phyloP scores from a whole-genome alignment of 2,888 invertebrate genomes.

The Galerucella nymphaeae region DNA sequence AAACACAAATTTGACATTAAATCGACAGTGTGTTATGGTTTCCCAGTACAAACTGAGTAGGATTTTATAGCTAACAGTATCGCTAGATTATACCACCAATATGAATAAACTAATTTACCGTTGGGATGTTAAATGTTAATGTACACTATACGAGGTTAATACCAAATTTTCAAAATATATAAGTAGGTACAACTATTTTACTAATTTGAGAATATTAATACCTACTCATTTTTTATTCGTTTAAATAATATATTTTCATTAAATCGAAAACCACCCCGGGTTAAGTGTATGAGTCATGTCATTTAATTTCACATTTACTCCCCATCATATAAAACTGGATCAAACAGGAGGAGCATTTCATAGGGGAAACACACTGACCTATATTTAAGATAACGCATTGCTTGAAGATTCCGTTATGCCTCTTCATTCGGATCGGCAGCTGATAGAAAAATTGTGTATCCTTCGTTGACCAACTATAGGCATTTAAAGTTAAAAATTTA shows the following conservation, averaged over 20 bases:
- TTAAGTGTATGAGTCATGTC: conserved; percentile 3
- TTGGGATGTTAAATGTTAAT: neutral
- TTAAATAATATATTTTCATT: neutral
- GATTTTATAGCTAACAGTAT: conserved; percentile 2
- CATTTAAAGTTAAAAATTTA: no score
- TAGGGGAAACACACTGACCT: conserved; percentile 47
- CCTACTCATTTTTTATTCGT: neutral
- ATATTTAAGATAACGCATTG: conserved; percentile 36
- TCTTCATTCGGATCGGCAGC: neutral
- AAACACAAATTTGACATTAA: conserved; percentile 7
- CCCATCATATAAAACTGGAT: conserved; percentile 42
- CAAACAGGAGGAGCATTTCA: conserved; percentile 42
- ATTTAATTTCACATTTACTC: conserved; percentile 34
- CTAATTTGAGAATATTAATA: neutral
- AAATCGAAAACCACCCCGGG: neutral
- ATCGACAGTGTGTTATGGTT: conserved; percentile 1
- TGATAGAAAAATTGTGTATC: neutral
- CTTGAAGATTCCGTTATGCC: conserved; percentile 16
- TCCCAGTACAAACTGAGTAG: conserved; percentile 3
- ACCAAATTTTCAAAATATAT: neutral
- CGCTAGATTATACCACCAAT: neutral
- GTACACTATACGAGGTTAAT: neutral
- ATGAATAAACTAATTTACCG: conserved; percentile 8
- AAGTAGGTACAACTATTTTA: no score
- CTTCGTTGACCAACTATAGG: no score